phyloP scores from a whole-genome alignment of 1,140 invertebrate species.

The Pomacea maculata region DNA sequence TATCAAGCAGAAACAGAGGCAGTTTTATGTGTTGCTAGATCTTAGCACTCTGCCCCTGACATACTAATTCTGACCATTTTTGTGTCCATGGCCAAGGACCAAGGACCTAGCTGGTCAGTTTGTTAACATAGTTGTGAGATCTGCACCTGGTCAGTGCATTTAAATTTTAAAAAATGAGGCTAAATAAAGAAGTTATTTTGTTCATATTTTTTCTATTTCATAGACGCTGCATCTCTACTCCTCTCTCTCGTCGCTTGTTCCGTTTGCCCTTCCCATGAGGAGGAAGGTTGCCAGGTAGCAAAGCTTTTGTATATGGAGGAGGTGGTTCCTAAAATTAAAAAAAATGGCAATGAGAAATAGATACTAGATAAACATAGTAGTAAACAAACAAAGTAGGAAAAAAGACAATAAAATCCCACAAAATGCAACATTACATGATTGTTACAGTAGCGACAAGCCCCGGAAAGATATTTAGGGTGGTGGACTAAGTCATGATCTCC shows the following conservation, averaged over 20 bases:
- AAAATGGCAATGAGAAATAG: constrained; percentile 1
- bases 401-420: not conserved
- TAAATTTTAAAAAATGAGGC: too few relatives aligned
- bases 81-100: too few relatives aligned
- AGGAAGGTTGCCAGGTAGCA: constrained; percentile 29
- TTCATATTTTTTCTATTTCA: not conserved
- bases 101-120: too few relatives aligned
- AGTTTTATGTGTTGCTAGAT: too few relatives aligned
- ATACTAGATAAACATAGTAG: not conserved
- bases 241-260: constrained; percentile 10
- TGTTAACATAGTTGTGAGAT: too few relatives aligned
- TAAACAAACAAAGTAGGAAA: not conserved
- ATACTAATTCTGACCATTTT: too few relatives aligned
- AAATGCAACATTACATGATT: not conserved
- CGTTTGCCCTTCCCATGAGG: constrained; percentile 40
- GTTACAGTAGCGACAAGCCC: not conserved
- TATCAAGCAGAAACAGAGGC: too few relatives aligned
- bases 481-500: not conserved
- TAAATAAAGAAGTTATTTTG: too few relatives aligned
- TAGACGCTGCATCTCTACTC: constrained; percentile 11
- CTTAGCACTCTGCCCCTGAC: too few relatives aligned
- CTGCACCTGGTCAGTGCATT: too few relatives aligned
- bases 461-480: not conserved
- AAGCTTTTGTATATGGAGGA: constrained; percentile 35
- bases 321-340: constrained; percentile 37